Conservation (phyloP, 2,888 invertebrate genomes). For the Pinctada fucata region DNA sequence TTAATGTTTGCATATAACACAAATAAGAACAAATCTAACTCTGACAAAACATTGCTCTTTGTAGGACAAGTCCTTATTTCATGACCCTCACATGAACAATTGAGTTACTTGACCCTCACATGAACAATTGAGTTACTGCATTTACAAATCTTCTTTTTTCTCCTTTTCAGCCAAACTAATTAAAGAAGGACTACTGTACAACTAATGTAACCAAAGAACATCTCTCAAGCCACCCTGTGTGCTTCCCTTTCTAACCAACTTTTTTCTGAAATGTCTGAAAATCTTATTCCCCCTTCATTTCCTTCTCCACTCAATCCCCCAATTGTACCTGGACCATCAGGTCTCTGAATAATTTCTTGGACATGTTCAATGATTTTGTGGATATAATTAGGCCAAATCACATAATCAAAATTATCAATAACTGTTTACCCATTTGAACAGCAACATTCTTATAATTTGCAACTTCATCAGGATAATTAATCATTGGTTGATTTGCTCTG, state of each 20-base stretch:
- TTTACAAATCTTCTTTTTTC: not conserved
- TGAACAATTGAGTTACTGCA: slow-evolving; percentile 23
- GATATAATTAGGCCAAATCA: not conserved
- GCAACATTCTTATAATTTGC: slow-evolving; percentile 4
- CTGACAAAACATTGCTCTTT: not conserved
- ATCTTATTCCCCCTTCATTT: slow-evolving; percentile 22
- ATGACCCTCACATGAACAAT: slow-evolving; percentile 10
- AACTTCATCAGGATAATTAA: slow-evolving; percentile 2
- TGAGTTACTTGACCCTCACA: not conserved
- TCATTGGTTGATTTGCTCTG: slow-evolving; percentile 10
- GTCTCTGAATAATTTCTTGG: slow-evolving; percentile 1
- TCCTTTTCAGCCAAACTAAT: slow-evolving; percentile 14
- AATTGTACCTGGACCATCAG: slow-evolving; percentile 9
- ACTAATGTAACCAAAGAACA: slow-evolving; percentile 9
- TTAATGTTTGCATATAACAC: too few species aligned
- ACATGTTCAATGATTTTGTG: slow-evolving; percentile 5
- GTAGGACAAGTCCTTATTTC: slow-evolving; percentile 20
- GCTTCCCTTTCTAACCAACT: slow-evolving; percentile 8
- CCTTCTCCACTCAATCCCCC: slow-evolving; percentile 11
- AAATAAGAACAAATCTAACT: too few species aligned
- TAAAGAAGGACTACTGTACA: slow-evolving; percentile 9
- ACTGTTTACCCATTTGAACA: slow-evolving; percentile 9
- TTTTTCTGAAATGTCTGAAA: slow-evolving; percentile 19
- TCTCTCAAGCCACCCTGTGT: slow-evolving; percentile 14
- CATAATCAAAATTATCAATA: slow-evolving; percentile 17